Conservation (phyloP, 2,888 invertebrate species). For the Charanyca ferruginea region DNA sequence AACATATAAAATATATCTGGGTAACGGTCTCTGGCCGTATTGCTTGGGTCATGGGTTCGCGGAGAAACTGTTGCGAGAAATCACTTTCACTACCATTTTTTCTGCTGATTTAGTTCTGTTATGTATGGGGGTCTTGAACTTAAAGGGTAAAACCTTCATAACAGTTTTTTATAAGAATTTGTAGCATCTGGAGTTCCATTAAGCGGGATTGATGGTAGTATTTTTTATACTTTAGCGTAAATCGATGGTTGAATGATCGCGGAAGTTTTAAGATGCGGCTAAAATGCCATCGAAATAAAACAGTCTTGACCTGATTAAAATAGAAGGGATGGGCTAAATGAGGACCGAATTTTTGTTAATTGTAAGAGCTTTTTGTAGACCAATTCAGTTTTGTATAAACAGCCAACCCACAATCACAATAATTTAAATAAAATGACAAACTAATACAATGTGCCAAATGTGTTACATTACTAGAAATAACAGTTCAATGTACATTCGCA, state of each 20-base stretch:
- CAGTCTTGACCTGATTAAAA: too few relatives aligned
- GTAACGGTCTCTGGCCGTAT: conserved; percentile 42
- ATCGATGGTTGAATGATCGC: not conserved
- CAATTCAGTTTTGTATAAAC: too few relatives aligned
- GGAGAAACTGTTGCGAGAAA: conserved; percentile 51
- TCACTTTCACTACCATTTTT: conserved; percentile 49
- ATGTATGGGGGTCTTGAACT: conserved; percentile 47
- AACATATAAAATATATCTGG: conserved; percentile 62
- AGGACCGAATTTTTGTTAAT: too few relatives aligned
- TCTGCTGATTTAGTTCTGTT: conserved; percentile 47
- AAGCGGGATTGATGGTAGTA: not conserved
- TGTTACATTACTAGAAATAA: too few relatives aligned
- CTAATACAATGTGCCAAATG: too few relatives aligned
- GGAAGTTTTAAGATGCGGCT: not conserved
- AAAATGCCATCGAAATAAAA: not conserved
- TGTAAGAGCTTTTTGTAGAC: too few relatives aligned
- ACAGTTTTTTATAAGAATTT: conserved; percentile 28
- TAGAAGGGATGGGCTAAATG: too few relatives aligned
- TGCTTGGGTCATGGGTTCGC: conserved; percentile 40
- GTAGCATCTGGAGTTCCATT: conserved; percentile 8
- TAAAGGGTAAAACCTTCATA: conserved; percentile 24
- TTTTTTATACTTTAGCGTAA: not conserved
- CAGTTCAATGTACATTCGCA: too few relatives aligned
- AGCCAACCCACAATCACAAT: too few relatives aligned
- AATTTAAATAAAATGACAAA: too few relatives aligned